Conservation (phyloP, 1,140 invertebrate species). For the Megathymus violae region DNA sequence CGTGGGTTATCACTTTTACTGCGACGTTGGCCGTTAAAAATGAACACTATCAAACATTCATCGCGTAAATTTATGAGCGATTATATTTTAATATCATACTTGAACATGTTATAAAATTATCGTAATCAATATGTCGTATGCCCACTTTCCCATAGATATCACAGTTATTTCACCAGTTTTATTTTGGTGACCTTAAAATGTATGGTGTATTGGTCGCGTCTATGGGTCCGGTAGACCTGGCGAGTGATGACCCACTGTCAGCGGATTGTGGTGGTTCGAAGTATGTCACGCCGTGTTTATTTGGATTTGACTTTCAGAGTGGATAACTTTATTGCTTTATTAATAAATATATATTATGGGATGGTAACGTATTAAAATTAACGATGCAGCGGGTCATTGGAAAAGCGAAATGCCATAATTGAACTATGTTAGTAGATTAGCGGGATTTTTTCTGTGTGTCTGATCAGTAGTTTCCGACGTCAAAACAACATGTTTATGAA, state of each 20-base stretch:
- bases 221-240: background rate
- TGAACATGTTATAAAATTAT: too few relatives aligned
- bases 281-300: background rate
- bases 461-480: too few relatives aligned
- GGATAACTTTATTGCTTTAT: slow-evolving; percentile 7
- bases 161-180: slow-evolving; percentile 11
- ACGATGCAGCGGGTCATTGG: background rate
- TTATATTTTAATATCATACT: background rate
- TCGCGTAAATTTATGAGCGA: background rate
- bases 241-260: background rate
- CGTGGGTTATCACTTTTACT: slow-evolving; percentile 6
- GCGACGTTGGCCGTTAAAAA: slow-evolving; percentile 1
- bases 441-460: too few relatives aligned
- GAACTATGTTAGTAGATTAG: slow-evolving; percentile 16
- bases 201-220: background rate
- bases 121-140: too few relatives aligned
- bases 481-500: too few relatives aligned
- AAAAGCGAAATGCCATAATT: slow-evolving; percentile 8
- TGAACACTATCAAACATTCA: too few relatives aligned
- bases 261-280: background rate
- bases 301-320: slow-evolving; percentile 1
- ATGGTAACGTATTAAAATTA: background rate
- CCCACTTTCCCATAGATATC: slow-evolving; percentile 9
- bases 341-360: background rate
- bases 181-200: background rate